Percentiles rank a stretch among this genome's conserved stretches.
Conservation (phyloP, 1,140 invertebrate genomes). For the Drosophila ercepeae region DNA sequence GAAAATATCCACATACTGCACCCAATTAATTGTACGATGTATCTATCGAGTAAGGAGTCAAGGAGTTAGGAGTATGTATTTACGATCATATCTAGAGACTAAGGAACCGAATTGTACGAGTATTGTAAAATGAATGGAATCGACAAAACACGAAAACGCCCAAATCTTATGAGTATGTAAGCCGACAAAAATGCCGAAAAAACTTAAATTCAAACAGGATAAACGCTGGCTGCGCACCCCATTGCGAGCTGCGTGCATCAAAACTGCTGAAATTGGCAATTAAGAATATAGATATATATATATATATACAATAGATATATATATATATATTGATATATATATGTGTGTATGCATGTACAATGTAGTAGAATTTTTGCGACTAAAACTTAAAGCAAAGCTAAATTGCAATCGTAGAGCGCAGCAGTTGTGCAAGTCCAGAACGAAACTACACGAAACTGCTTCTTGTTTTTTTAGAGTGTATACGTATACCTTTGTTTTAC, state of each 20-base stretch:
- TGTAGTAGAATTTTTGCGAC: conserved; percentile 38
- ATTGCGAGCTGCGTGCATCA: conserved; percentile 17
- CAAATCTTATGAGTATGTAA: conserved; percentile 83
- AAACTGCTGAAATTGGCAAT: conserved; percentile 80
- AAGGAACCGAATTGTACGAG: conserved; percentile 62
- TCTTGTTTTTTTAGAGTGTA: conserved; percentile 71
- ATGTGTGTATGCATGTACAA: conserved; percentile 18
- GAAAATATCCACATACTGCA: conserved; percentile 55
- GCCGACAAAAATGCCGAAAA: conserved; percentile 33
- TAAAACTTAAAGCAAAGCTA: conserved; percentile 24
- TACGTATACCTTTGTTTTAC: conserved; percentile 65
- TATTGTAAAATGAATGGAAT: conserved; percentile 76
- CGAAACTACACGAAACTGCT: conserved; percentile 32
- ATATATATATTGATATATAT: conserved; percentile 38
- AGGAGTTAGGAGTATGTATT: too few relatives aligned
- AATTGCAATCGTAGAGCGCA: conserved; percentile 31
- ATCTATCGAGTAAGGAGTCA: conserved; percentile 37
- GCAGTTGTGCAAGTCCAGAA: conserved; percentile 15
- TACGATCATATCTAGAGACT: conserved; percentile 44
- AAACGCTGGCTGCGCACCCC: conserved; percentile 18
- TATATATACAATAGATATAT: too few relatives aligned
- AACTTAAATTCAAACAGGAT: conserved; percentile 50
- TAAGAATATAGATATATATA: conserved; percentile 63
- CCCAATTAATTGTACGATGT: conserved; percentile 62
- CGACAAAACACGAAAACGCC: conserved; percentile 77